These are phyloP conservation scores for Leucophora obtusa DNA, from an alignment of 2,888 invertebrate species.

Conservation along the genomic window DNA sequence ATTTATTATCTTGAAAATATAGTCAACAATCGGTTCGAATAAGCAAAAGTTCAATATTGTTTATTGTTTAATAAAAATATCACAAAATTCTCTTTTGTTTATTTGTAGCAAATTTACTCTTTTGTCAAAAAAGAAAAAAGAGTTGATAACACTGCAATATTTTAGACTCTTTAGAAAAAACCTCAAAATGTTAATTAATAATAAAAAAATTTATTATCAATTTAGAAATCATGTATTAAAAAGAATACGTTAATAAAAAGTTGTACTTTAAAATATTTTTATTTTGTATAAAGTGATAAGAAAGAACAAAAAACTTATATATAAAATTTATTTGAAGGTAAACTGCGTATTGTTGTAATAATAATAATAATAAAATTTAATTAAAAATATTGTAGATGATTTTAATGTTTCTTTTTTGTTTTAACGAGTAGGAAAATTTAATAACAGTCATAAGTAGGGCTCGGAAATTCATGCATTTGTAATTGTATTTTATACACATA, in stretches of 20 bases:
- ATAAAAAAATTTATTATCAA: conserved; percentile 16
- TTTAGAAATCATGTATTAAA: conserved; percentile 1
- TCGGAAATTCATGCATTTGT: too few species aligned
- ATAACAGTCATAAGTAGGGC: neutral
- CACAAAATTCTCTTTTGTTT: neutral
- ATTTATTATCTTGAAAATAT: too few species aligned
- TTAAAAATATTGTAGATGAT: conserved; percentile 4
- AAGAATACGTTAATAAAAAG: conserved; percentile 12
- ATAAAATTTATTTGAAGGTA: conserved; percentile 34
- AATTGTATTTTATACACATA: too few species aligned
- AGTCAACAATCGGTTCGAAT: too few species aligned
- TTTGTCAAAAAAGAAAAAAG: conserved; percentile 2
- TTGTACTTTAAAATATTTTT: conserved; percentile 20
- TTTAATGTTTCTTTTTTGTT: neutral
- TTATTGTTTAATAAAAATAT: neutral
- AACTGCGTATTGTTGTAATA: conserved; percentile 30
- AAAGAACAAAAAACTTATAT: conserved; percentile 1
- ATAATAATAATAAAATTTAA: conserved; percentile 20
- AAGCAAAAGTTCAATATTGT: too few species aligned
- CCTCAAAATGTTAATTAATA: conserved; percentile 27
- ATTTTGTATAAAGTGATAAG: conserved; percentile 12
- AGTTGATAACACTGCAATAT: neutral
- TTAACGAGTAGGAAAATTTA: neutral
- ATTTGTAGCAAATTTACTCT: neutral
- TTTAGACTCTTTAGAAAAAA: neutral